A percentile compares a stretch with the other conserved stretches of the same genome.
These are phyloP conservation scores for Python bivittatus DNA, from an alignment of 2,113 vertebrate species.

Conservation along the genomic window DNA sequence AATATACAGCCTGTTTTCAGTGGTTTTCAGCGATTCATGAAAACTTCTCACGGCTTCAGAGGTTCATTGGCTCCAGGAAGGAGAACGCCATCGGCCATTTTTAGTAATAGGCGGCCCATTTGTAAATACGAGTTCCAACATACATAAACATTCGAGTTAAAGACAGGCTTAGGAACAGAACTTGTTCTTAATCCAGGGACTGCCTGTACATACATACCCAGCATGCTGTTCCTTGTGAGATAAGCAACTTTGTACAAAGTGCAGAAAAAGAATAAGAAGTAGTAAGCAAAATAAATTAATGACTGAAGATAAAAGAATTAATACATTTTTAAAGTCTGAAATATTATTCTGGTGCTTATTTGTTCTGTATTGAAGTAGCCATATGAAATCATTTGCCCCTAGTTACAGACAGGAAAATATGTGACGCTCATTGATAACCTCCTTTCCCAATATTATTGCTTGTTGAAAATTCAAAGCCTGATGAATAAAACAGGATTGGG, in stretches of 20 bases:
- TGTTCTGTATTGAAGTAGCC: not conserved
- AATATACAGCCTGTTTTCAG: too few species aligned
- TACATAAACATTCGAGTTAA: too few species aligned
- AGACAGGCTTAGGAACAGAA: too few species aligned
- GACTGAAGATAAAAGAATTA: not conserved
- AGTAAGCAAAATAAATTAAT: not conserved
- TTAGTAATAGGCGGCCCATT: too few species aligned
- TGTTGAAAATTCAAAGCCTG: not conserved
- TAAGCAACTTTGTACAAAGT: not conserved
- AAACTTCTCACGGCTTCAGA: too few species aligned
- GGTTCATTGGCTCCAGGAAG: too few species aligned
- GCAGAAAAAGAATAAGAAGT: not conserved
- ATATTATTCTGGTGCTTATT: fast-evolving
- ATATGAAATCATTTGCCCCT: not conserved
- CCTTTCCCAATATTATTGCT: not conserved
- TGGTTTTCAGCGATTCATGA: too few species aligned
- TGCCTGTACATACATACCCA: not conserved
- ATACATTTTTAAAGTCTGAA: not conserved
- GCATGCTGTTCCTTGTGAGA: not conserved
- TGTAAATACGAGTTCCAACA: too few species aligned
- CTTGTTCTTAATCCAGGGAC: too few species aligned
- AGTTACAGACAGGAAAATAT: not conserved
- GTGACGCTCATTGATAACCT: not conserved
- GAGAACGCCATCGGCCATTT: too few species aligned
- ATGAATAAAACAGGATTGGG: not conserved